These are phyloP conservation scores for Gouania willdenowi DNA, from an alignment of 2,797 vertebrate genomes.

Conservation along the genomic window DNA sequence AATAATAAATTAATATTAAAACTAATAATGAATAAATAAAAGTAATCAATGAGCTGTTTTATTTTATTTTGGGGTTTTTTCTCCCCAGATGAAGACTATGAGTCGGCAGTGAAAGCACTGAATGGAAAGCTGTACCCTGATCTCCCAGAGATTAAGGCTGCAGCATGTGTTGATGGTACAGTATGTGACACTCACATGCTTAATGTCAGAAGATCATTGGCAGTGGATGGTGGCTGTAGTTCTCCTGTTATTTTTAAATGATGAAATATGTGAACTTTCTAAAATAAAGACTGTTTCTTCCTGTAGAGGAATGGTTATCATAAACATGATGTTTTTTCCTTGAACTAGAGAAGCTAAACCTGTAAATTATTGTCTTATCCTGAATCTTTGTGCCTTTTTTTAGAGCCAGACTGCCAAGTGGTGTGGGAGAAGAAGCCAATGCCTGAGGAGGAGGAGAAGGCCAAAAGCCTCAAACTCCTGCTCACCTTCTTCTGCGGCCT, in stretches of 20 bases:
- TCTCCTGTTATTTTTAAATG: too few relatives aligned
- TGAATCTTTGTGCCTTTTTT: slow-evolving; percentile 9
- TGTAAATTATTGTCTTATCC: not conserved
- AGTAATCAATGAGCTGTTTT: not conserved
- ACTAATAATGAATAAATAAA: too few relatives aligned
- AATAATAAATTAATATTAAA: too few relatives aligned
- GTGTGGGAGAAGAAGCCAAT: slow-evolving; percentile 84
- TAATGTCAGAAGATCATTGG: too few relatives aligned
- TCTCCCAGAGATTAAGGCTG: slow-evolving; percentile 29
- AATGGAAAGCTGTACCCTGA: slow-evolving; percentile 88
- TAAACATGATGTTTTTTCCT: not conserved
- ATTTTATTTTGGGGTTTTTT: too few relatives aligned
- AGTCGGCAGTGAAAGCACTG: slow-evolving; percentile 87
- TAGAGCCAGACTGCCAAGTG: slow-evolving; percentile 76
- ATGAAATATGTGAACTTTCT: too few relatives aligned
- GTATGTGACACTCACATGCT: not conserved
- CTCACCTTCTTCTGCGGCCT: slow-evolving; percentile 82
- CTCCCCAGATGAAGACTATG: slow-evolving; percentile 96
- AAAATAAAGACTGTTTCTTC: too few relatives aligned
- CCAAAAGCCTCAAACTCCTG: slow-evolving; percentile 79
- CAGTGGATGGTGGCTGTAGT: too few relatives aligned
- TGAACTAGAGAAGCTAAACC: too few relatives aligned
- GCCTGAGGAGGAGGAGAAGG: slow-evolving; percentile 79
- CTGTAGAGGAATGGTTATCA: too few relatives aligned
- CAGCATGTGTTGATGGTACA: slow-evolving; percentile 46